Base-by-base conservation (phyloP, 2,888 invertebrate species). In the Spodoptera exigua region DNA sequence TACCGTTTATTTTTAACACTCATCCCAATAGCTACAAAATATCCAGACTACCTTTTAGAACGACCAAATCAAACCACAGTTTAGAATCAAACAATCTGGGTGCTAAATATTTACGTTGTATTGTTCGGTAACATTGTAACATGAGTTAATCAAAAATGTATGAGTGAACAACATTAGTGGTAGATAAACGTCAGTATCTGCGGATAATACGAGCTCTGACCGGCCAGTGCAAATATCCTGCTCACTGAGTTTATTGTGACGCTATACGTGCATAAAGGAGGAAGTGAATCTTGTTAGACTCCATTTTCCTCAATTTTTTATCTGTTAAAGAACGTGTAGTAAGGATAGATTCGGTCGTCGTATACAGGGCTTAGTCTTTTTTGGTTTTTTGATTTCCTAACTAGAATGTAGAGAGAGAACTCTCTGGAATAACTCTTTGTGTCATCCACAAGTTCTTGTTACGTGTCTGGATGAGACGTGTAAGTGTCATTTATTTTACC, bases 181-280 rank as follows among this genome's bases (percentile, higher is more conserved):
- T 85, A 90, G 89, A 92, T 88, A 89, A 84, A 87, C 76, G 77
- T 64, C 63, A 76, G 84, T 89, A 81, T 89, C 87, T 81, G 79
- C 62, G 85, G 88, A 85, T 89, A 89, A 86, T 83, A 80, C 80
- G 75, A 59, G 47, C 48, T 44, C 47, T 69, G 44, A 74, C 63
- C 69, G 74, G 70, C 17, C 69, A 39, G 65, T 60, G 80, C 74
- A 85, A 88, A 90, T 82, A 88, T 78, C 83, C 87, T 77, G 69
- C 18, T 74, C 80, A 80, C 77, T 60, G 59, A 85, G 84, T 87
- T 85, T 81, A 74, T 73, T 53, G 39, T n/a, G 11, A 58, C 70
- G 60, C 54, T 34, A 16, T 0, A 51, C 1, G 32, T 32, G 68
- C 36, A 81, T 58, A 84, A 55, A 34, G 75, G 41, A 13, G 84